Conservation (phyloP, 2,797 vertebrate species). For the Craterocephalus amniculus region DNA sequence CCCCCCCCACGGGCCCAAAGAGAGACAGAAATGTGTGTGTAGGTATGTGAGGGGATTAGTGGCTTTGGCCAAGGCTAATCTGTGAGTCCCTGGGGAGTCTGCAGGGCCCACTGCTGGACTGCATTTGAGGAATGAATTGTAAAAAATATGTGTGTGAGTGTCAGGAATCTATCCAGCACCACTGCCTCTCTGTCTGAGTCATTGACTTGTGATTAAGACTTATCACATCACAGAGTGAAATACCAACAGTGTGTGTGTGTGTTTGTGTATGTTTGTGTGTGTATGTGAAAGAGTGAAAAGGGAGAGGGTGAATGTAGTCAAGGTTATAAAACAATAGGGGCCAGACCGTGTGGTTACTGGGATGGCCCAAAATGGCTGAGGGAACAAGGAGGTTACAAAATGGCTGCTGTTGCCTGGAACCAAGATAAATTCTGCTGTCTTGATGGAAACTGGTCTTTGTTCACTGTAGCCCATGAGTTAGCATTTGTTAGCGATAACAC, state of each 20-base stretch:
- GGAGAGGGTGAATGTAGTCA: too few species aligned
- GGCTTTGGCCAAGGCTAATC: conserved; percentile 70
- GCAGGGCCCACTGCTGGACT: conserved; percentile 55
- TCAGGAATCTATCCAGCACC: conserved; percentile 35
- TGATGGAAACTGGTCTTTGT: too few species aligned
- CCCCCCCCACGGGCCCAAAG: too few species aligned
- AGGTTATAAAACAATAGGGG: too few species aligned
- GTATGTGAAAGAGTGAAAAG: too few species aligned
- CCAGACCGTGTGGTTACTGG: too few species aligned
- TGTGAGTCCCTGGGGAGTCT: conserved; percentile 73
- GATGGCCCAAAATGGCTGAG: too few species aligned
- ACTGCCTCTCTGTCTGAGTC: conserved; percentile 45
- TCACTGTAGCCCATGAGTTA: too few species aligned
- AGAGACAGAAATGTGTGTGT: conserved; percentile 19
- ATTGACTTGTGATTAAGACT: conserved; percentile 69
- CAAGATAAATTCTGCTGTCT: too few species aligned
- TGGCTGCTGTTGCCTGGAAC: too few species aligned
- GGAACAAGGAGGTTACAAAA: too few species aligned
- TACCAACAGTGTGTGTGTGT: conserved; percentile 17
- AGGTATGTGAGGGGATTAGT: conserved; percentile 69
- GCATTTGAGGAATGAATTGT: conserved; percentile 61
- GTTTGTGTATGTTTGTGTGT: background rate
- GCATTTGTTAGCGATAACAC: too few species aligned
- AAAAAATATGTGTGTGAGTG: conserved; percentile 37
- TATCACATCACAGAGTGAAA: conserved; percentile 54